Conservation (phyloP, 2,888 invertebrate genomes). For the Plemyria rubiginata region DNA sequence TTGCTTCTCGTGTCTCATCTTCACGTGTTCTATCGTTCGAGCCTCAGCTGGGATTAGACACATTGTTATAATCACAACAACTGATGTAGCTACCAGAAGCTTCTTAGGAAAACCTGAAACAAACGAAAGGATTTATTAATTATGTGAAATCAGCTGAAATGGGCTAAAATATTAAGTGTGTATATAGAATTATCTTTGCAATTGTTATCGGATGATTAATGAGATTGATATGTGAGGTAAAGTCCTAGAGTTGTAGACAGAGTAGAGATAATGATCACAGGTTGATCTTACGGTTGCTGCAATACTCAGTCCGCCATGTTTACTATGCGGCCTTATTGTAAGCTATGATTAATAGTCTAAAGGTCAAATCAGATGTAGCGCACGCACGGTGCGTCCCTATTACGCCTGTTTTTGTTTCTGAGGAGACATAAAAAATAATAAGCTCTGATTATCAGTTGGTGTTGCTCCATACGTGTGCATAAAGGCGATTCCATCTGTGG, state of each 20-base stretch:
- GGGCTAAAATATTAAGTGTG: conserved; percentile 12
- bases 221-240: conserved; percentile 38
- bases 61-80: conserved; percentile 75
- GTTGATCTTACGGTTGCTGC: conserved; percentile 25
- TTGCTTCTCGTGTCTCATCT: conserved; percentile 64
- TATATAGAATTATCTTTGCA: conserved; percentile 32
- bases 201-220: conserved; percentile 37
- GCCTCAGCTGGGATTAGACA: conserved; percentile 72
- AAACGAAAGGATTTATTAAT: conserved; percentile 49
- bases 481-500: conserved; percentile 66
- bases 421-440: conserved; percentile 81
- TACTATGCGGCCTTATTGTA: conserved; percentile 28
- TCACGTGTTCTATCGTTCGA: conserved; percentile 60
- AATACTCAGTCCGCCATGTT: conserved; percentile 19
- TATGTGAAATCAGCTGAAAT: conserved; percentile 26
- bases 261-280: conserved; percentile 26
- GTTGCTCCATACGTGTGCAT: conserved; percentile 51
- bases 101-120: conserved; percentile 82
- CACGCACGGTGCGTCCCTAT: conserved; percentile 40
- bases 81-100: conserved; percentile 80
- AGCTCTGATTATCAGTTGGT: conserved; percentile 66
- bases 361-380: conserved; percentile 34
- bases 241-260: conserved; percentile 38
- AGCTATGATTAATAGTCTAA: conserved; percentile 34
- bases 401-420: conserved; percentile 42